phyloP scores from a whole-genome alignment of 2,888 invertebrate genomes.

The Coelopa pilipes region DNA sequence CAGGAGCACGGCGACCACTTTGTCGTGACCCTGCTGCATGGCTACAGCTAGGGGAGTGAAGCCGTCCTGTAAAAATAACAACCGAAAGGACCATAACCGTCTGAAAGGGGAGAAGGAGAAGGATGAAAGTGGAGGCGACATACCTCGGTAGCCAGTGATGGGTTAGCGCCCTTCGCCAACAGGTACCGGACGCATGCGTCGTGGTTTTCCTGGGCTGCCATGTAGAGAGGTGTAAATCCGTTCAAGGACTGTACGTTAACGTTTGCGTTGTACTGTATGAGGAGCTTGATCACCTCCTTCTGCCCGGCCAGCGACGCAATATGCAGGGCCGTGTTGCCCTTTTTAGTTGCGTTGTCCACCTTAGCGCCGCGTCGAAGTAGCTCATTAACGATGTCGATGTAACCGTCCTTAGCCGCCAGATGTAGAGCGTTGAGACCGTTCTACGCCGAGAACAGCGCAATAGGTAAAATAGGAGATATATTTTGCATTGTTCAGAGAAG shows the following conservation, averaged over 20 bases:
- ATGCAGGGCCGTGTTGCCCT: constrained; percentile 96
- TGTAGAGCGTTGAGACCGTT: constrained; percentile 98
- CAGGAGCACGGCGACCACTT: constrained; percentile 93
- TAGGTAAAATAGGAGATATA: too few relatives aligned
- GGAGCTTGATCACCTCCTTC: constrained; percentile 89
- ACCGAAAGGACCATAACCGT: not conserved
- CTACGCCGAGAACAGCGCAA: constrained; percentile 67
- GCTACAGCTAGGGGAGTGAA: constrained; percentile 98
- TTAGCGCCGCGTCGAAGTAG: constrained; percentile 88
- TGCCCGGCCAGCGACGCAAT: constrained; percentile 98
- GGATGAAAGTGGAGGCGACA: not conserved
- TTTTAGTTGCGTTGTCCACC: constrained; percentile 97
- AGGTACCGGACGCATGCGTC: constrained; percentile 92
- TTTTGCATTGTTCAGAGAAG: not conserved
- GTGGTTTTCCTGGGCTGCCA: constrained; percentile 98
- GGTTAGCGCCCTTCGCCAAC: constrained; percentile 92
- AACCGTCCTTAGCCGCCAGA: constrained; percentile 97
- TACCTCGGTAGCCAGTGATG: constrained; percentile 95
- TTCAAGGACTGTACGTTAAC: constrained; percentile 97
- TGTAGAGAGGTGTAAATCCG: constrained; percentile 98
- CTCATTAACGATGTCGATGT: constrained; percentile 91
- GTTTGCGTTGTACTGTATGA: constrained; percentile 91
- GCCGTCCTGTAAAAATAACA: constrained; percentile 81
- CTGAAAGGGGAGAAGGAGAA: not conserved
- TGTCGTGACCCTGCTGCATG: constrained; percentile 98